phyloP scores from a whole-genome alignment of 2,888 invertebrate species.

The Syrphus vitripennis region DNA sequence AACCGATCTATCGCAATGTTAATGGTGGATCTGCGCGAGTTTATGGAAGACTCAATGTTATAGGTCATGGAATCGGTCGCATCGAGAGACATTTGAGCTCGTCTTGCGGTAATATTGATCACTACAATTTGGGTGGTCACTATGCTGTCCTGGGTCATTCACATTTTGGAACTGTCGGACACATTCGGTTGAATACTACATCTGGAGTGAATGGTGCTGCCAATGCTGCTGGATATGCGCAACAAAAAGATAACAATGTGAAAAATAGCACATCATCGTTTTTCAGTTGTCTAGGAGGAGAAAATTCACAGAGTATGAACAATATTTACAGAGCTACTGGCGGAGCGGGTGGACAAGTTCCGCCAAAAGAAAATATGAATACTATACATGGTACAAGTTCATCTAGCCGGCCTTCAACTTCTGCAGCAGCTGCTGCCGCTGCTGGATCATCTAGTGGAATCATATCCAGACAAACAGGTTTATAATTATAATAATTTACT shows the following conservation, averaged over 20 bases:
- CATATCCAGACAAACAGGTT: constrained; percentile 49
- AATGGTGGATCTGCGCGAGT: constrained; percentile 77
- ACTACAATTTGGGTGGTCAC: constrained; percentile 81
- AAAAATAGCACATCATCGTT: constrained; percentile 80
- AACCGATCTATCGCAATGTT: constrained; percentile 79
- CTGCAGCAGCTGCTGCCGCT: constrained; percentile 9
- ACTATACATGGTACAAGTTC: constrained; percentile 22
- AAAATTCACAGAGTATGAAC: constrained; percentile 81
- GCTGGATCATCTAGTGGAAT: constrained; percentile 28
- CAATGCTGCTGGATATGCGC: constrained; percentile 37
- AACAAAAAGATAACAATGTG: constrained; percentile 75
- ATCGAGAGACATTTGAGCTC: constrained; percentile 85
- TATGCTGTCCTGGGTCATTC: constrained; percentile 81
- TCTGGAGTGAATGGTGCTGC: constrained; percentile 60
- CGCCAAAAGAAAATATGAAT: constrained; percentile 46
- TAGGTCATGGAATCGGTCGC: constrained; percentile 83
- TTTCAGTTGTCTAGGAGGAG: constrained; percentile 81
- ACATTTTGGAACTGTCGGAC: constrained; percentile 81
- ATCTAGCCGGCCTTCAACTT: constrained; percentile 28
- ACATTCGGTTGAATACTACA: constrained; percentile 79
- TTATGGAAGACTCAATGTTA: constrained; percentile 83
- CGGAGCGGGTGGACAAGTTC: constrained; percentile 56
- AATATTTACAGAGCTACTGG: constrained; percentile 79
- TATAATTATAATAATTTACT: no score
- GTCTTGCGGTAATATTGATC: constrained; percentile 85